A percentile compares a stretch with the other conserved stretches of the same genome.
Conservation (phyloP, 37 sponge, comb jelly and placozoan genomes). For the Corticium candelabrum region DNA sequence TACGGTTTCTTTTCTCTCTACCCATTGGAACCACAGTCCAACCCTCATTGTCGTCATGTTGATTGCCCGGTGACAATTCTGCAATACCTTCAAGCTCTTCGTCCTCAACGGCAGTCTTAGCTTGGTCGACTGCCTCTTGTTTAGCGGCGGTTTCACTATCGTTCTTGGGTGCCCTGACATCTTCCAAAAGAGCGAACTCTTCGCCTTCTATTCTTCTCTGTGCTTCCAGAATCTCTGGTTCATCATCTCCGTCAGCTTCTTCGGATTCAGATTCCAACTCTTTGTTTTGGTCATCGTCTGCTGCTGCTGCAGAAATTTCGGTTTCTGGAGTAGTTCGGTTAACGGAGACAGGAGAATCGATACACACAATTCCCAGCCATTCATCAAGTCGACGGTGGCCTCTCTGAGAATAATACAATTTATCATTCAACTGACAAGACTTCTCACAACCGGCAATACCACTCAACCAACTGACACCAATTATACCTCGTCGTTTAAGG, state of each 20-base stretch:
- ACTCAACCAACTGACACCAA: not conserved
- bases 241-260: slow-evolving; percentile 50
- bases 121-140: slow-evolving; percentile 1
- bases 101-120: too few species aligned
- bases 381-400: not conserved
- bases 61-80: too few species aligned
- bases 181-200: slow-evolving; percentile 8
- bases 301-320: slow-evolving; percentile 3
- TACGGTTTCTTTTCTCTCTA: slow-evolving; percentile 13
- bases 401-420: not conserved
- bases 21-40: slow-evolving; percentile 36
- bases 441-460: not conserved
- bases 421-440: not conserved
- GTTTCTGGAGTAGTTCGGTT: not conserved
- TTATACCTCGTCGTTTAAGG: not conserved
- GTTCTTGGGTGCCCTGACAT: not conserved
- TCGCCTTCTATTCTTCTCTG: slow-evolving; percentile 58
- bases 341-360: not conserved
- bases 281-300: not conserved
- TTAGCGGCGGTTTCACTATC: not conserved
- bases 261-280: slow-evolving; percentile 33
- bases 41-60: not conserved
- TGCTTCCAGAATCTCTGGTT: slow-evolving; percentile 38
- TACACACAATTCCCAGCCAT: not conserved
- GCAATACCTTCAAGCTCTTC: too few species aligned